Conservation (phyloP, 1,140 invertebrate species). For the Lerema accius region DNA sequence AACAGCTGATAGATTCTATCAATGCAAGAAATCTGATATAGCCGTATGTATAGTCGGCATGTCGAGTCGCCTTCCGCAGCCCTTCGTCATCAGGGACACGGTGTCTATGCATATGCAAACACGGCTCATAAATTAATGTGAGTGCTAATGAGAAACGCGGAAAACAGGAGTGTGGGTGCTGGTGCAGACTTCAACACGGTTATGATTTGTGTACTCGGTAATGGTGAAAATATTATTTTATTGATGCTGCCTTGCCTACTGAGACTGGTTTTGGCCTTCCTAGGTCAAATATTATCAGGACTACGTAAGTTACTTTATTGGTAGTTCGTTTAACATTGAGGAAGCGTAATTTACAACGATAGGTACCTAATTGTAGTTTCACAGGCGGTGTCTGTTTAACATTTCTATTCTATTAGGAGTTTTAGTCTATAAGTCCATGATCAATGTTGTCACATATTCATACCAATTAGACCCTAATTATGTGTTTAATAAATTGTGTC, state of each 20-base stretch:
- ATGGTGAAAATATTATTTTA: slow-evolving; percentile 28
- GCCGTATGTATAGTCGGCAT: neutral
- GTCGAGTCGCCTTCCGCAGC: slow-evolving; percentile 9
- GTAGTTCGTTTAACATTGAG: neutral
- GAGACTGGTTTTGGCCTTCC: too few species aligned
- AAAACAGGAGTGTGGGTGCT: slow-evolving; percentile 43
- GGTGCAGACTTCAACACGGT: slow-evolving; percentile 23
- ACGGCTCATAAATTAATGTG: slow-evolving; percentile 51
- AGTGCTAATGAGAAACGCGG: slow-evolving; percentile 58
- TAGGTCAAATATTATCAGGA: slow-evolving; percentile 8
- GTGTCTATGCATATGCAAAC: slow-evolving; percentile 50
- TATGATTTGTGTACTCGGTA: slow-evolving; percentile 27
- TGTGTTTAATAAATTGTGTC: too few species aligned
- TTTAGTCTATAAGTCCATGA: too few species aligned
- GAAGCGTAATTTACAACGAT: too few species aligned
- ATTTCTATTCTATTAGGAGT: too few species aligned
- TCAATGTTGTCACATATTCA: too few species aligned
- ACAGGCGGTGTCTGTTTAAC: too few species aligned
- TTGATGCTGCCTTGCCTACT: slow-evolving; percentile 8
- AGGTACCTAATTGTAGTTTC: too few species aligned
- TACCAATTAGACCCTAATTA: too few species aligned
- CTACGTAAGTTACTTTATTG: too few species aligned
- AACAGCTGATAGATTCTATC: slow-evolving; percentile 6
- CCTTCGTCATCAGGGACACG: slow-evolving; percentile 40
- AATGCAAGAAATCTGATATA: slow-evolving; percentile 8